These are phyloP conservation scores for Drosophila lacteicornis DNA, from an alignment of 1,140 invertebrate species.

Conservation along the genomic window DNA sequence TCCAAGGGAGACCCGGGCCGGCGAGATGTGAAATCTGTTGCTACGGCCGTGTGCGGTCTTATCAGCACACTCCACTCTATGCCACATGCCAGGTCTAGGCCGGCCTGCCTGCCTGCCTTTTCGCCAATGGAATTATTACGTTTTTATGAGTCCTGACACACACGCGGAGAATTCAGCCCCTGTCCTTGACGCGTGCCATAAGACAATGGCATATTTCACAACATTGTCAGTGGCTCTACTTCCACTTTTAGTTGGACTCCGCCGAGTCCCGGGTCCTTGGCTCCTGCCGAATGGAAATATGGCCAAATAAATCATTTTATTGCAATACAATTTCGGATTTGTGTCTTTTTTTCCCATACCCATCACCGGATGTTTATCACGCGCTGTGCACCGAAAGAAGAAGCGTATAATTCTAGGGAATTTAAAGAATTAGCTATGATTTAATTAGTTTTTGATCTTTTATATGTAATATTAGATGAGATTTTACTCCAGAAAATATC, in stretches of 20 bases:
- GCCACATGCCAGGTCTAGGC: conserved; percentile 40
- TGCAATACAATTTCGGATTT: conserved; percentile 72
- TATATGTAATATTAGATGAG: too few relatives aligned
- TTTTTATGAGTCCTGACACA: conserved; percentile 60
- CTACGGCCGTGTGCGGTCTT: conserved; percentile 56
- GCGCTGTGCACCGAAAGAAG: conserved; percentile 9
- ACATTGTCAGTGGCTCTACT: conserved; percentile 51
- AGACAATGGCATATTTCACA: conserved; percentile 72
- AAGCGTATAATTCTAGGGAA: neutral
- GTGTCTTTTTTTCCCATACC: neutral
- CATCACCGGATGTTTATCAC: conserved; percentile 53
- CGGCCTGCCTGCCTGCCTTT: conserved; percentile 15
- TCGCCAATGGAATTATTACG: conserved; percentile 76
- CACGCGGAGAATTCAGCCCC: conserved; percentile 6
- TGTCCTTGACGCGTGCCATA: conserved; percentile 60
- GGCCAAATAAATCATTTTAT: conserved; percentile 81
- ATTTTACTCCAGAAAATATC: too few relatives aligned
- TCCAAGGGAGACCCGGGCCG: conserved; percentile 18
- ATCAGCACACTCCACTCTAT: conserved; percentile 54
- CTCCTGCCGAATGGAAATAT: conserved; percentile 45
- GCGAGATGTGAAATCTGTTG: conserved; percentile 64
- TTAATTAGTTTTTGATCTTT: too few relatives aligned
- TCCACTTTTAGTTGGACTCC: conserved; percentile 24
- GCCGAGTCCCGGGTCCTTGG: neutral
- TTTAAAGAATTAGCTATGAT: too few relatives aligned